Evolutionary conservation across 2,797 vertebrate genomes (phyloP), one percentile per base, ranked within the genome.

Genomic region (Morelia viridis): DNA sequence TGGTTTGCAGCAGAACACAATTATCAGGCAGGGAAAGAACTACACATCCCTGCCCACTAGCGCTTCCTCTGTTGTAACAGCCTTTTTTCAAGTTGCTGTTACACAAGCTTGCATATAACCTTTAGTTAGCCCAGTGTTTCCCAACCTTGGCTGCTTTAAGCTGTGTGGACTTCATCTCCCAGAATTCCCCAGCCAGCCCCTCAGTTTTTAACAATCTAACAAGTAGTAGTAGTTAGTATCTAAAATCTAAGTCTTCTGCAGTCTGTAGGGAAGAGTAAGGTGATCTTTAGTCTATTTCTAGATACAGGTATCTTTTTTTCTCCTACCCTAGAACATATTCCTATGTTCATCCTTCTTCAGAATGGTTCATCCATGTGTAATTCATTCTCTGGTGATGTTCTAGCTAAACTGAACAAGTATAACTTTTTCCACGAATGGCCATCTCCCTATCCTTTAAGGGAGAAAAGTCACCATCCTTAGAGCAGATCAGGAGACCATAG

Each of bases 201-300:
- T 87, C 84, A 92, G 57, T n/a, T 50, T 93, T 46, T 58, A 93
- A 94, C 76, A 93, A 8, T 22, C 76, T 9, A 83, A 83, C 24
- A 26, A 24, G 41, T 83, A 83, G 26, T 15, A 53, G 50, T 53
- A 53, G n/a, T 31, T 58, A 94, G 93, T 12, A 31, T 92, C 80
- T 94, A 87, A 93, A 11, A 53, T 53, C 89, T 94, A 57, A 89
- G 94, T 93, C 89, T 93, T 94, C 93, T 89, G 61, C 46, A 62
- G 50, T 89, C 62, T 94, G 91, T 88, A 94, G 85, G 61, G 24
- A 12, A 15, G 83, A 87, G 89, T 56, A 76, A 53, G 50, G 50
- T 93, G 92, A 89, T 93, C 95, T 89, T 94, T 94, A 92, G 26
- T 8, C 28, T 89, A n/a, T 1, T 35, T 56, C n/a, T 89, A 56